A percentile compares a stretch with the other conserved stretches of the same genome.
These are phyloP conservation scores for Tamias sibiricus DNA, from an alignment of 2,113 vertebrate genomes.

Conservation along the genomic window DNA sequence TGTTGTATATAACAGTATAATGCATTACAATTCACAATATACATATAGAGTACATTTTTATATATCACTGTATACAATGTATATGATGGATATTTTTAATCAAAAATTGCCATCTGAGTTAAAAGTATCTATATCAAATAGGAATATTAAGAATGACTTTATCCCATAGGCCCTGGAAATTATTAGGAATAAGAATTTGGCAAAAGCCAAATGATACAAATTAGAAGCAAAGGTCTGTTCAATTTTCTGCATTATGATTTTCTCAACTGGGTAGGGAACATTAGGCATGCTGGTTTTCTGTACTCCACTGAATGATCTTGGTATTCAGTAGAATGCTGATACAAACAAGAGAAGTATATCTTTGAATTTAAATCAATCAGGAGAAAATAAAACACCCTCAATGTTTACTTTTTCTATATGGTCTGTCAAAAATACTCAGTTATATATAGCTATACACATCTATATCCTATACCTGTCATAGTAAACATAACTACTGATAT, in stretches of 20 bases:
- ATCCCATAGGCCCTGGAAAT: not conserved
- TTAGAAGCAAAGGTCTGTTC: slow-evolving; percentile 18
- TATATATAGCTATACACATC: not conserved
- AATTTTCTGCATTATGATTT: slow-evolving; percentile 17
- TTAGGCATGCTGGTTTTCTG: slow-evolving; percentile 7
- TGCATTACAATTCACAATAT: too few species aligned
- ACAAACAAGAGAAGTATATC: not conserved
- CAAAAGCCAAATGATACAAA: slow-evolving; percentile 37
- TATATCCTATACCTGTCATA: not conserved
- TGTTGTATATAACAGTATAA: too few species aligned
- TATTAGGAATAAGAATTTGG: slow-evolving; percentile 34
- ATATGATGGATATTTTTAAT: not conserved
- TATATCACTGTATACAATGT: too few species aligned
- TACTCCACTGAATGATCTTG: not conserved
- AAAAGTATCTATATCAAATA: slow-evolving; percentile 38
- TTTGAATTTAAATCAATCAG: slow-evolving; percentile 57
- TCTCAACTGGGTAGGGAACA: not conserved
- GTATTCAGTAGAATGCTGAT: not conserved
- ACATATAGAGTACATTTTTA: too few species aligned
- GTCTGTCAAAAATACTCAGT: slow-evolving; percentile 14
- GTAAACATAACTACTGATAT: not conserved
- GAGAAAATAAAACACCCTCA: not conserved
- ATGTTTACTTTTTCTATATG: slow-evolving; percentile 19
- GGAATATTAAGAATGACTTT: slow-evolving; percentile 49
- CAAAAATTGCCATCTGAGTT: not conserved